Percentiles rank a stretch among this genome's conserved stretches.
Evolutionary conservation across 1,140 invertebrate species (phyloP).

Genomic region (Cherax quadricarinatus): DNA sequence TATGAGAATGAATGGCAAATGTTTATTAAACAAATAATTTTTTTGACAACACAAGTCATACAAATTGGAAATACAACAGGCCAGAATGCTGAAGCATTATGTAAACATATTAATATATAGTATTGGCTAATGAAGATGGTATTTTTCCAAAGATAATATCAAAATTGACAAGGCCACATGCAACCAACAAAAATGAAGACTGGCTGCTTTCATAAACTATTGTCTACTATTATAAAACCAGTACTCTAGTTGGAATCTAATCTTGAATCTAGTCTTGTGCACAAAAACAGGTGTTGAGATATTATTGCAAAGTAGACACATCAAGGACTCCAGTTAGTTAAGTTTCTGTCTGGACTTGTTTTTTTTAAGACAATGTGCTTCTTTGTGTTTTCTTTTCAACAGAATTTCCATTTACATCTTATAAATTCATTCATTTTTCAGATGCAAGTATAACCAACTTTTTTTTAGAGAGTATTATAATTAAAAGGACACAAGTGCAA

Average conservation of each 20-base stretch:
- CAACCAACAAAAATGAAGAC: not conserved
- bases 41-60: slow-evolving; percentile 29
- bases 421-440: not conserved
- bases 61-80: slow-evolving; percentile 18
- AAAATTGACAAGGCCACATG: slow-evolving; percentile 14
- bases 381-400: not conserved
- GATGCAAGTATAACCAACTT: not conserved
- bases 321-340: not conserved
- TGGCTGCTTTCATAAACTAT: not conserved
- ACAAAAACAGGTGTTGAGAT: not conserved
- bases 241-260: not conserved
- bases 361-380: not conserved
- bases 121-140: not conserved
- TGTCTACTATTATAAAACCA: not conserved
- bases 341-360: not conserved
- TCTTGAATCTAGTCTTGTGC: not conserved
- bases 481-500: no score
- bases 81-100: slow-evolving; percentile 34
- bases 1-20: not conserved
- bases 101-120: not conserved
- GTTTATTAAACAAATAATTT: slow-evolving; percentile 42
- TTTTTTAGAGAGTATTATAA: not conserved
- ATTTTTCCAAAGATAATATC: not conserved
- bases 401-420: not conserved
- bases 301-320: not conserved